Evolutionary conservation across 2,113 vertebrate species (phyloP).

Genomic region (Charadrius vociferus): DNA sequence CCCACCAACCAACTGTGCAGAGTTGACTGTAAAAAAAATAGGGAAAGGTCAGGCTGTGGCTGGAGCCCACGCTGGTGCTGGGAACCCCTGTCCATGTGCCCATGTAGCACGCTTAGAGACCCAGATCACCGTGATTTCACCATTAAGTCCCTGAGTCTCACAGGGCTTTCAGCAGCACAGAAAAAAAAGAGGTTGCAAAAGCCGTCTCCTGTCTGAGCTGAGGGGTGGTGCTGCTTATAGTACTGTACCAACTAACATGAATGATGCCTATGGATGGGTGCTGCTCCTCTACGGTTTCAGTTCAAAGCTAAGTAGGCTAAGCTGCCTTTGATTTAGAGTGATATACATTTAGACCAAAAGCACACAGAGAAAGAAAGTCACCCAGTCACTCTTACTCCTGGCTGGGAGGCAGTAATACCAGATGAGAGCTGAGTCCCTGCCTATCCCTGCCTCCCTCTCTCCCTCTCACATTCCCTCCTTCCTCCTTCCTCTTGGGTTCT

Average conservation of each 20-base stretch:
- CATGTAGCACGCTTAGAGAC: background rate
- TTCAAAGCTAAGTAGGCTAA: background rate
- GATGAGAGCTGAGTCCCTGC: background rate
- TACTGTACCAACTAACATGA: background rate
- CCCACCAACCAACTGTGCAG: background rate
- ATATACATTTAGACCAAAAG: background rate
- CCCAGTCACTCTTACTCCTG: background rate
- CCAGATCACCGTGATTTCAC: fast-evolving
- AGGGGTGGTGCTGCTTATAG: background rate
- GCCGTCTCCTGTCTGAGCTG: background rate
- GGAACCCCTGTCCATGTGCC: background rate
- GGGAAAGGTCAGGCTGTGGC: background rate
- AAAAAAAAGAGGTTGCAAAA: background rate
- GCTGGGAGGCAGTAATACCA: background rate
- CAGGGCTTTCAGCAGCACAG: background rate
- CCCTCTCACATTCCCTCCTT: fast-evolving
- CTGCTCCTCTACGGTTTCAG: background rate
- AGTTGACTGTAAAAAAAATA: background rate
- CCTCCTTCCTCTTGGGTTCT: background rate
- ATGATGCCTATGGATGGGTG: background rate
- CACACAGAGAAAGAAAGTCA: background rate
- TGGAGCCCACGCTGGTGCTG: background rate
- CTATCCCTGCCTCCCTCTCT: fast-evolving
- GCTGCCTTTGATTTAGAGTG: background rate
- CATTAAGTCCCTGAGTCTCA: background rate